phyloP scores from a whole-genome alignment of 2,888 invertebrate genomes.

The Hyles lineata region DNA sequence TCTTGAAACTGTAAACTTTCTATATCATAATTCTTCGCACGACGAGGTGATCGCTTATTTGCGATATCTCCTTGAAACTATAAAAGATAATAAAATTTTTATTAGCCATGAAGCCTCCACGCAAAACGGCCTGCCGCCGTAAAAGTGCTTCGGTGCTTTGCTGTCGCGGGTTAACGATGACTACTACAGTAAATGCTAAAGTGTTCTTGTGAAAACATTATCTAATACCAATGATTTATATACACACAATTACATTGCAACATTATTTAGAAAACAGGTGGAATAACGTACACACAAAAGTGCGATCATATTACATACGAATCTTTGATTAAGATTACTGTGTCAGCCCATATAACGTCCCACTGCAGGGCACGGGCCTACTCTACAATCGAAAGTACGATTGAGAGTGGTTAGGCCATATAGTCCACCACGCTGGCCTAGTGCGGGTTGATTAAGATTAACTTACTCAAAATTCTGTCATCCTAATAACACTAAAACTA shows the following conservation, averaged over 20 bases:
- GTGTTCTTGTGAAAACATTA: conserved; percentile 13
- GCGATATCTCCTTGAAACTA: conserved; percentile 81
- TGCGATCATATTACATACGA: background rate
- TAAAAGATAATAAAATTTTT: conserved; percentile 75
- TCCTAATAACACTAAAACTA: too few species aligned
- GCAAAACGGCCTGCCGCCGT: conserved; percentile 55
- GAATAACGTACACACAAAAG: background rate
- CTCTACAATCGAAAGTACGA: too few species aligned
- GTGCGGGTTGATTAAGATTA: too few species aligned
- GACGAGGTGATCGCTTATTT: conserved; percentile 67
- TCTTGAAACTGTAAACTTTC: conserved; percentile 61
- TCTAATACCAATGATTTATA: conserved; percentile 15
- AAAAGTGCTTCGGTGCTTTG: conserved; percentile 65
- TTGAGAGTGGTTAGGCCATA: too few species aligned
- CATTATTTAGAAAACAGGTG: background rate
- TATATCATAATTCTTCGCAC: conserved; percentile 75
- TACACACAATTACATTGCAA: background rate
- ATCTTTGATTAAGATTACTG: too few species aligned
- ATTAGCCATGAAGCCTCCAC: conserved; percentile 62
- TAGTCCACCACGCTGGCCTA: too few species aligned
- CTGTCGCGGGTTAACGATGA: conserved; percentile 52
- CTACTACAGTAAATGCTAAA: conserved; percentile 42
- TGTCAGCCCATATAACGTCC: too few species aligned
- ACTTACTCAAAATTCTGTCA: too few species aligned
- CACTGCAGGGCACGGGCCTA: too few species aligned